Percentiles rank a stretch among this genome's conserved stretches.
phyloP scores from a whole-genome alignment of 2,888 invertebrate genomes.

The Diarsia dahlii region DNA sequence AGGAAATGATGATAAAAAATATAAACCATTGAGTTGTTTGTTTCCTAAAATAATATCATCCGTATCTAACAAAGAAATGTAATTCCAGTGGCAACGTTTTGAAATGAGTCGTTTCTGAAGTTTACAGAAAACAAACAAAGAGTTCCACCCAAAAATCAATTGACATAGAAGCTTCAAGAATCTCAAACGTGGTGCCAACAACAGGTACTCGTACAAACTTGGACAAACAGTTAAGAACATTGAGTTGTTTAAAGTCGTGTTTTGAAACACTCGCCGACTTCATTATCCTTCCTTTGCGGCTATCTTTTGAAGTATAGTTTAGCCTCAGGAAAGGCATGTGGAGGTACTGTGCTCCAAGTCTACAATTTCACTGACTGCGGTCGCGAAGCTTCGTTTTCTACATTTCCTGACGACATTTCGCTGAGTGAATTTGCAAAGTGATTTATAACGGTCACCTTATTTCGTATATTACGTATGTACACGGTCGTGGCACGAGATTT shows the following conservation, averaged over 20 bases:
- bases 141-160: slow-evolving; percentile 33
- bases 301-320: slow-evolving; percentile 65
- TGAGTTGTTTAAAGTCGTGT: slow-evolving; percentile 64
- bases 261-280: slow-evolving; percentile 65
- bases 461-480: slow-evolving; percentile 46
- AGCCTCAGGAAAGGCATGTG: slow-evolving; percentile 54
- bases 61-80: not conserved
- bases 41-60: slow-evolving; percentile 1
- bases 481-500: slow-evolving; percentile 43
- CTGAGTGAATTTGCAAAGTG: slow-evolving; percentile 60
- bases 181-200: slow-evolving; percentile 49
- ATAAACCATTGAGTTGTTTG: not conserved
- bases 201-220: slow-evolving; percentile 56
- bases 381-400: slow-evolving; percentile 53
- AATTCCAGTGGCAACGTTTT: not conserved
- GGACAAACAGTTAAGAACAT: slow-evolving; percentile 60
- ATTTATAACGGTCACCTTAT: slow-evolving; percentile 62
- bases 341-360: slow-evolving; percentile 31
- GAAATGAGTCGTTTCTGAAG: not conserved
- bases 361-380: slow-evolving; percentile 55
- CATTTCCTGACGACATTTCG: slow-evolving; percentile 62
- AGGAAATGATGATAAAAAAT: not conserved
- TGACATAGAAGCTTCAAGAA: slow-evolving; percentile 37
- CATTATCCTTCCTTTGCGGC: slow-evolving; percentile 68
- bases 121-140: slow-evolving; percentile 17